Conservation (phyloP, 2,888 invertebrate species). For the Rotaria magnacalcarata region DNA sequence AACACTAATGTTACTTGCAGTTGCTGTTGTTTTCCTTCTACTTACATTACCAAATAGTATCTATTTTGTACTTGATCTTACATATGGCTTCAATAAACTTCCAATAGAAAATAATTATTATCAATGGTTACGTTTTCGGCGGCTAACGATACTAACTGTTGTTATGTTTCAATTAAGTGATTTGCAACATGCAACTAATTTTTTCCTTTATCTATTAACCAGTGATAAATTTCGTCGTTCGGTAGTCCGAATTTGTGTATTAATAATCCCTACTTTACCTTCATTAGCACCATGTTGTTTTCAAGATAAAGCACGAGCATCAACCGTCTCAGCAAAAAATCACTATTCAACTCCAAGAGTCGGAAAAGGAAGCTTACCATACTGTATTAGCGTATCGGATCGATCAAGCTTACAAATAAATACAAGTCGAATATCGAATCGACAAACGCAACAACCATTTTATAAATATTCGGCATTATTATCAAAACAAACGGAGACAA, state of each 20-base stretch:
- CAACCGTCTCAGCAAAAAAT: not conserved
- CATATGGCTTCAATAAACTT: not conserved
- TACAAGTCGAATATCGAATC: not conserved
- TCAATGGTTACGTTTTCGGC: constrained; percentile 11
- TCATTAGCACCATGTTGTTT: not conserved
- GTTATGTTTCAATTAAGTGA: constrained; percentile 36
- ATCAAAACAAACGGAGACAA: not conserved
- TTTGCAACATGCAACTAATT: constrained; percentile 28
- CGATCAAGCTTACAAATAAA: not conserved
- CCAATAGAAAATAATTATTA: not conserved
- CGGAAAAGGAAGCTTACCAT: not conserved
- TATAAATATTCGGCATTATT: not conserved
- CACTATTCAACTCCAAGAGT: not conserved
- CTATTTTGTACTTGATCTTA: constrained; percentile 16
- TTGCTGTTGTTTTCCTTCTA: constrained; percentile 33
- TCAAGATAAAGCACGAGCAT: not conserved
- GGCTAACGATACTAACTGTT: not conserved
- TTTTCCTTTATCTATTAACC: constrained; percentile 26
- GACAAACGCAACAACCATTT: not conserved
- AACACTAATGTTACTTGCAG: constrained; percentile 29
- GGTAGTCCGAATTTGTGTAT: not conserved
- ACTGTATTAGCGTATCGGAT: not conserved
- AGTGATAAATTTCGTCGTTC: constrained; percentile 21
- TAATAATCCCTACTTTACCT: not conserved
- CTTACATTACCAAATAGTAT: constrained; percentile 33